These are phyloP conservation scores for Ferrisia virgata DNA, from an alignment of 2,888 invertebrate species.

Conservation along the genomic window DNA sequence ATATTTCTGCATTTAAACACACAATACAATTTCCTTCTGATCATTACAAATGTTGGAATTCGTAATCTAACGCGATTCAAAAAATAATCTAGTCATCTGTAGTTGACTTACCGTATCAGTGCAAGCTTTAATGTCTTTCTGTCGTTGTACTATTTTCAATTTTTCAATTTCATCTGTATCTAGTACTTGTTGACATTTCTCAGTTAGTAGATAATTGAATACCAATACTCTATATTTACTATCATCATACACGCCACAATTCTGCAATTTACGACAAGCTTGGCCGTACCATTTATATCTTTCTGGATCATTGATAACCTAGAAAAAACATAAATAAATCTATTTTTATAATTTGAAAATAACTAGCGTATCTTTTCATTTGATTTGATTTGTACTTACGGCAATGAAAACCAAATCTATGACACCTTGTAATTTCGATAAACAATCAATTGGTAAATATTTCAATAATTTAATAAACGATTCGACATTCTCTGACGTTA, in stretches of 20 bases:
- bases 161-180: constrained; percentile 78
- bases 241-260: constrained; percentile 57
- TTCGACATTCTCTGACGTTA: no score
- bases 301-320: constrained; percentile 88
- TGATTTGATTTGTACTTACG: constrained; percentile 54
- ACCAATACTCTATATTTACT: constrained; percentile 53
- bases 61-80: no score
- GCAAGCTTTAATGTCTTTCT: constrained; percentile 60
- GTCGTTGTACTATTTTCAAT: constrained; percentile 55
- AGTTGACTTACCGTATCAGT: constrained; percentile 60
- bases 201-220: constrained; percentile 75
- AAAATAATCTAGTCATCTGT: no score
- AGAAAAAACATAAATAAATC: no score
- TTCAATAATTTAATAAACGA: no score
- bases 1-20: no score
- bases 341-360: no score
- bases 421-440: constrained; percentile 78
- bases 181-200: constrained; percentile 85
- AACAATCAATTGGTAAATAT: no score
- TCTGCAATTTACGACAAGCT: constrained; percentile 71
- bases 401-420: constrained; percentile 92
- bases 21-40: no score
- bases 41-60: no score
- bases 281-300: constrained; percentile 88
- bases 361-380: no score